Base-by-base conservation (phyloP, 2,888 invertebrate genomes). In the Cataglyphis albicans region DNA sequence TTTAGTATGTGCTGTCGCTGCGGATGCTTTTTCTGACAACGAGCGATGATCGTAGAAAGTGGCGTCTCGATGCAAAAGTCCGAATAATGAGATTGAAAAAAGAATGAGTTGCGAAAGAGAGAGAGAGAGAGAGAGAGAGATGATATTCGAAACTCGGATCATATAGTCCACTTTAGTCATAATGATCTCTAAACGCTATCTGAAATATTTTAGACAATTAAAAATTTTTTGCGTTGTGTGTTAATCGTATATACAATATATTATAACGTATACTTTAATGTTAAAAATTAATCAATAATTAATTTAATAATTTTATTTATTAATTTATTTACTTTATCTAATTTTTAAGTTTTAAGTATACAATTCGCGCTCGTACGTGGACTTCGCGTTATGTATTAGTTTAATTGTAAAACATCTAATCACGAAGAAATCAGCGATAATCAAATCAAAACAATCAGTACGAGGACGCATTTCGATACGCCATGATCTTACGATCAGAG, bases 21-120 rank as follows among this genome's bases (percentile, higher is more conserved):
- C 12, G 74, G 63, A 81, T 81, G 74, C 81, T 74, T 74, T 52
- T 81, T 81, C 81, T 75, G 81, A 81, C 81, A 81, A 81, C 55
- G 63, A 81, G 68, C 73, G 52, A 3, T 81, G 81, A 75, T 74
- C 81, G 63, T 74, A 81, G 52, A 74, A 74, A 81, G 81, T 81
- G 81, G 73, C 81, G 81, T 74, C 29, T 74, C 81, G 81, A 81
- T 61, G 72, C n/a, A 41, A 48, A 61, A 44, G 6, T 44, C 15
- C 63, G 52, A 74, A 35, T 55, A 63, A 63, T 81, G 75, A 81
- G 12, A 61, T 55, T 61, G 12, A 0, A 44, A 44, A 5, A 18
- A 35, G 25, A 10, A 80, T 72, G 70, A 80, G 12, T 61, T 52
- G 65, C 67, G 38, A 75, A 18, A 55, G 7, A 70, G 55, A 21